Conservation (phyloP, 1,140 invertebrate species). For the Chelonus insularis region DNA sequence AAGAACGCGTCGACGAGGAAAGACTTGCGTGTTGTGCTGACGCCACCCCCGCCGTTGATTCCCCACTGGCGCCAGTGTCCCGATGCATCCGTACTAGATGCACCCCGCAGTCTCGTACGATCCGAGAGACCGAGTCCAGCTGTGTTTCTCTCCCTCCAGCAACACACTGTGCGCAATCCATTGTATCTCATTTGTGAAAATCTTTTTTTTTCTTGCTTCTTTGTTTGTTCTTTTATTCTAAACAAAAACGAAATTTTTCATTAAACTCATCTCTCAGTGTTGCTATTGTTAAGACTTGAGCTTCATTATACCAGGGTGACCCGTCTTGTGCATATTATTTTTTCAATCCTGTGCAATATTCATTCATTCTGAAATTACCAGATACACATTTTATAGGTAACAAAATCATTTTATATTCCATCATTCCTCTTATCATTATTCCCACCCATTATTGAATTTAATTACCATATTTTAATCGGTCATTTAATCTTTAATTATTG, state of each 20-base stretch:
- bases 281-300: constrained; percentile 29
- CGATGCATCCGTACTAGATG: constrained; percentile 29
- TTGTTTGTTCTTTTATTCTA: constrained; percentile 23
- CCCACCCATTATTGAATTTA: too few species aligned
- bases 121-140: constrained; percentile 40
- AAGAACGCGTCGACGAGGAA: constrained; percentile 29
- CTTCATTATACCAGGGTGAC: constrained; percentile 22
- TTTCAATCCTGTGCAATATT: not conserved
- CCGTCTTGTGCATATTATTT: not conserved
- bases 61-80: constrained; percentile 9
- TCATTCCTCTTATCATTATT: too few species aligned
- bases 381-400: too few species aligned
- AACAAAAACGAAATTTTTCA: constrained; percentile 26
- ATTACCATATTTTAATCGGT: too few species aligned
- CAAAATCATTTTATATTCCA: not conserved
- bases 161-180: not conserved
- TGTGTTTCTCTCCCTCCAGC: constrained; percentile 8
- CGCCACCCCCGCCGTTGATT: constrained; percentile 19
- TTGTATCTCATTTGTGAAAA: not conserved
- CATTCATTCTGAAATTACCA: not conserved
- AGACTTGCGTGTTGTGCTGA: constrained; percentile 45
- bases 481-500: too few species aligned
- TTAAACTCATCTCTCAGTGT: constrained; percentile 27
- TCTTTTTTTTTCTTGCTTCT: not conserved
- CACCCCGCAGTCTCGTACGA: constrained; percentile 44